Base-by-base conservation (phyloP, 2,888 invertebrate genomes). In the Ariolimax columbianus region DNA sequence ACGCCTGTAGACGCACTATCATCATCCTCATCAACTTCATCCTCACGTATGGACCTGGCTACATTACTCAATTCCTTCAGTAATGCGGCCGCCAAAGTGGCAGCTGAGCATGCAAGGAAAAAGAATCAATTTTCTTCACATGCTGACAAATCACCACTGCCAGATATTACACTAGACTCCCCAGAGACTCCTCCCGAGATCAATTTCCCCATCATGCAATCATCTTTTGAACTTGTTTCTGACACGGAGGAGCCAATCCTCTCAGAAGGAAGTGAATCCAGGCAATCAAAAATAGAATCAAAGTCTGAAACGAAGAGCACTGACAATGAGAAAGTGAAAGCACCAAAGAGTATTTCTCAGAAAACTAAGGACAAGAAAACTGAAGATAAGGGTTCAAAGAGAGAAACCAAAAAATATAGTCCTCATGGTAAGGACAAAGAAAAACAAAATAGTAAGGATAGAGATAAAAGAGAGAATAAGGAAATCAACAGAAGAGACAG, bases 51-150 rank as follows among this genome's bases (percentile, higher is more conserved):
- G 75, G 86, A 83, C 51, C 40, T 86, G 23, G 83, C 70, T 2
- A 68, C 83, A 19, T 70, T 87, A 59, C 68, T 86, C 17, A 78
- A 82, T 17, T 87, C 86, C 36, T 85, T 83, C 63, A 86, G 68
- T 7, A 77, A 38, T 82, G 87, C 72, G 2, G 86, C 85, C 0
- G 63, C 81, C 33, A 85, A 85, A 66, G 85, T 85, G 33, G 85
- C 82, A 30, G 85, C 75, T 59, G 82, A 73, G 23, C 43, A 80
- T 11, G 51, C 66, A 3, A 80, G 75, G 75, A 84, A 84, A 40
- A 79, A 55, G 36, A 30, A 23, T 40, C 38, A 4, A 6, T 7
- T 23, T 26, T 0, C 14, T 66, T 40, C 70, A 47, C 55, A 55
- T 55, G 19, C 55, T 55, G n/a, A n/a, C n/a, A 23, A 26, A 2